Evolutionary conservation across 1,140 invertebrate species (phyloP), one percentile per base, ranked within the genome.

Genomic region (Rhynchophorus ferrugineus): DNA sequence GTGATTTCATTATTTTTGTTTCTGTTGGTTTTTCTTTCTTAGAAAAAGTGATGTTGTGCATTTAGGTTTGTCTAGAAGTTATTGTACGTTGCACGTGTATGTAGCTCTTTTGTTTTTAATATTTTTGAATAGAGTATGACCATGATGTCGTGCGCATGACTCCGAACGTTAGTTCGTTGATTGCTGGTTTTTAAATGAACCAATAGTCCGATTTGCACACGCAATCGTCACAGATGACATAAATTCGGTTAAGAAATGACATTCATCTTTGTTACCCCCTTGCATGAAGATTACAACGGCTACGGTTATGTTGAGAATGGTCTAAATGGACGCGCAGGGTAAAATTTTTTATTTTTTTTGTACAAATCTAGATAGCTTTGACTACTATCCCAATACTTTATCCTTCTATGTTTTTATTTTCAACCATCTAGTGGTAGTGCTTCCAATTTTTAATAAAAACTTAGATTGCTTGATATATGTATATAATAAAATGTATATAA

Each of bases 181-280:
- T 29, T 11, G 24, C 5, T 29, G 24, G 5, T 29, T 29, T 29
- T 29, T 6, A 29, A 29, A 6, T 29, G 11, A 29, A 29, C 24
- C 24, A 29, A 29, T 29, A 29, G 24, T 6, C 24, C 24, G 5
- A 29, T 29, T 29, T 29, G 24, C 24, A 29, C 24, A 11, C 11
- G 1, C 17, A n/a, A 20, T 34, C 24, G 18, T 49, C 39, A 20
- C 39, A 8, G 46, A 21, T 21, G 8, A 2, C 38, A 13, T 35
- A 13, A 1, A 16, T 9, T 3, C 21, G n/a, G 8, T n/a, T 35
- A 13, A 8, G 62, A 61, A 58, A 69, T 69, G 68, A 69, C 68
- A 37, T 69, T 65, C 53, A 69, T 69, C 44, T 68, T 67, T 46
- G 66, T 69, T 34, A 67, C 67, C 60, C 65, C 68, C 29, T 59